A percentile compares a stretch with the other conserved stretches of the same genome.
phyloP scores from a whole-genome alignment of 2,113 vertebrate species.

The Aramus guarauna region DNA sequence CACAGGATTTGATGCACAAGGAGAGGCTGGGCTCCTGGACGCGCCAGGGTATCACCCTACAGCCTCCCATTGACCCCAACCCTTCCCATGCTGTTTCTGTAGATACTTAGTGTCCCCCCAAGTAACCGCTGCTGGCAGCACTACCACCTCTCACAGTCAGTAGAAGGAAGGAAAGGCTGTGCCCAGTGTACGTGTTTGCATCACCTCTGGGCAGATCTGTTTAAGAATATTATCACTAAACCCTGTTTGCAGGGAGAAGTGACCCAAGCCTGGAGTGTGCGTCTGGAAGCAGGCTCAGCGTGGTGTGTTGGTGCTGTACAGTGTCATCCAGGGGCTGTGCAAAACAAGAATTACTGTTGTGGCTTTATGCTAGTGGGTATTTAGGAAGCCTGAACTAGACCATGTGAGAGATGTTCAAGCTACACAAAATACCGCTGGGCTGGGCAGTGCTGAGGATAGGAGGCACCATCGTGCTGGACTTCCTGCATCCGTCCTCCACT shows the following conservation, averaged over 20 bases:
- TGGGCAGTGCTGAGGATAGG: background rate
- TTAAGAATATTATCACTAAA: background rate
- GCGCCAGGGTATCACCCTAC: background rate
- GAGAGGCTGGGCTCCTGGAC: background rate
- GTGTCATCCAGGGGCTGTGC: background rate
- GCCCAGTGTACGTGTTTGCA: background rate
- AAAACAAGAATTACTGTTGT: background rate
- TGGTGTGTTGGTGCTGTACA: background rate
- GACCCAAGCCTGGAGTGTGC: background rate
- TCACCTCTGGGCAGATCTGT: background rate
- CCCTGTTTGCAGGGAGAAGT: background rate
- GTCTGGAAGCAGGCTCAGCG: background rate
- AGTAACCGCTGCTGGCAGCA: background rate
- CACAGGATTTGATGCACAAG: rapidly evolving
- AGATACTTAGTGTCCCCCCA: background rate
- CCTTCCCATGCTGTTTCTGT: background rate
- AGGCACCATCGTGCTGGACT: background rate
- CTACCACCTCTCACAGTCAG: background rate
- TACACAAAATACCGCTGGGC: background rate
- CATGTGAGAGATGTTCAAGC: background rate
- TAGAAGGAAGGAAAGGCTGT: background rate
- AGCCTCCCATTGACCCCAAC: background rate
- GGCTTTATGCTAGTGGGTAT: background rate
- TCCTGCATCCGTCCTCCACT: background rate
- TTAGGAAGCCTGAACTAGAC: background rate